Percentiles rank a stretch among this genome's conserved stretches.
Conservation (phyloP, 2,888 invertebrate species). For the Stenurella melanura region DNA sequence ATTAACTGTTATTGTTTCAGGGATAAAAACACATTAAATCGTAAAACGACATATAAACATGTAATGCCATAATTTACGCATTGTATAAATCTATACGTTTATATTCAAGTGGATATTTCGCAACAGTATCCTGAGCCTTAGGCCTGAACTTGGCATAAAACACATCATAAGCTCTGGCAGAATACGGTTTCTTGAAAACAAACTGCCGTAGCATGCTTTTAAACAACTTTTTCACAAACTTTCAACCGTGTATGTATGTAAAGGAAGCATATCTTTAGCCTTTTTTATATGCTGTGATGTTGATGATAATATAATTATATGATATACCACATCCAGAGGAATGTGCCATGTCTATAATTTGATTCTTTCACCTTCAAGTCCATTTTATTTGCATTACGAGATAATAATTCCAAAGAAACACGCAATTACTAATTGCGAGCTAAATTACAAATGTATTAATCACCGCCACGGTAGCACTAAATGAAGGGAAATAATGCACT, state of each 20-base stretch:
- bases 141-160: constrained; percentile 28
- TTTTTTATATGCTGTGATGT: constrained; percentile 45
- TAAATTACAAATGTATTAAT: constrained; percentile 47
- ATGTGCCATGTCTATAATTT: constrained; percentile 56
- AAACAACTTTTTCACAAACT: constrained; percentile 29
- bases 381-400: constrained; percentile 57
- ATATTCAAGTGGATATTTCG: constrained; percentile 8
- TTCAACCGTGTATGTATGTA: constrained; percentile 15
- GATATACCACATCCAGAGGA: constrained; percentile 48
- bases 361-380: constrained; percentile 55
- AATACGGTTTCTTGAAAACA: constrained; percentile 35
- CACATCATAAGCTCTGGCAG: constrained; percentile 20
- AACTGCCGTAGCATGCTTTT: constrained; percentile 31
- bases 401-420: constrained; percentile 47
- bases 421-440: constrained; percentile 50
- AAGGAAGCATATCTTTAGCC: constrained; percentile 39
- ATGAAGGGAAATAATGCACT: constrained; percentile 37
- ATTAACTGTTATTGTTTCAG: constrained; percentile 3
- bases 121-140: constrained; percentile 15
- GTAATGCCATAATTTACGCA: constrained; percentile 28
- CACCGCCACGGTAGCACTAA: constrained; percentile 45
- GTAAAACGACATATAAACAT: constrained; percentile 16
- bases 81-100: constrained; percentile 17
- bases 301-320: constrained; percentile 57
- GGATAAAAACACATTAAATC: constrained; percentile 3